Percentiles rank a stretch among this genome's conserved stretches.
phyloP scores from a whole-genome alignment of 2,113 vertebrate genomes.

The Gavialis gangeticus region DNA sequence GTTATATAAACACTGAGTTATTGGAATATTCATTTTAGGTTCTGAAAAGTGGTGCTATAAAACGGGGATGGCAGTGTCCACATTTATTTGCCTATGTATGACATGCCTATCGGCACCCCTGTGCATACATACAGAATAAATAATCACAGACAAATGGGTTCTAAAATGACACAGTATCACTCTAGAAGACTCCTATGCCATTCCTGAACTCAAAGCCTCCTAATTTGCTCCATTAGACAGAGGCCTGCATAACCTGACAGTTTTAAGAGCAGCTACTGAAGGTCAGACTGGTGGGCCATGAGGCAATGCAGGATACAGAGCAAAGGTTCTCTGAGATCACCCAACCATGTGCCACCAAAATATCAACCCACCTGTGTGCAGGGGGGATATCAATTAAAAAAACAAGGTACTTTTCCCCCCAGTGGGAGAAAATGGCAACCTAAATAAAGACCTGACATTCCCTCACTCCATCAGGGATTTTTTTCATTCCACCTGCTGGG shows the following conservation, averaged over 20 bases:
- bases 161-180: neutral
- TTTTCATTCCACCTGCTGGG: neutral
- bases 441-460: neutral
- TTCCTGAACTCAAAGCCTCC: neutral
- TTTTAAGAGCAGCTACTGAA: neutral
- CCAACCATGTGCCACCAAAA: neutral
- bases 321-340: neutral
- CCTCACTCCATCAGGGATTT: neutral
- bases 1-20: neutral
- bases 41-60: neutral
- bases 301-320: neutral
- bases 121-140: neutral
- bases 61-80: neutral
- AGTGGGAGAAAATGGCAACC: neutral
- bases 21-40: neutral
- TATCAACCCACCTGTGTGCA: neutral
- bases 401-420: neutral
- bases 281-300: neutral
- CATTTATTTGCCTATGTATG: neutral
- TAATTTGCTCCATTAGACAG: neutral
- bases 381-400: neutral
- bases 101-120: neutral
- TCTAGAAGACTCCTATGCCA: neutral
- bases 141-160: neutral
- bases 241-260: neutral